Conservation (phyloP, 2,113 vertebrate genomes). For the Menura novaehollandiae region DNA sequence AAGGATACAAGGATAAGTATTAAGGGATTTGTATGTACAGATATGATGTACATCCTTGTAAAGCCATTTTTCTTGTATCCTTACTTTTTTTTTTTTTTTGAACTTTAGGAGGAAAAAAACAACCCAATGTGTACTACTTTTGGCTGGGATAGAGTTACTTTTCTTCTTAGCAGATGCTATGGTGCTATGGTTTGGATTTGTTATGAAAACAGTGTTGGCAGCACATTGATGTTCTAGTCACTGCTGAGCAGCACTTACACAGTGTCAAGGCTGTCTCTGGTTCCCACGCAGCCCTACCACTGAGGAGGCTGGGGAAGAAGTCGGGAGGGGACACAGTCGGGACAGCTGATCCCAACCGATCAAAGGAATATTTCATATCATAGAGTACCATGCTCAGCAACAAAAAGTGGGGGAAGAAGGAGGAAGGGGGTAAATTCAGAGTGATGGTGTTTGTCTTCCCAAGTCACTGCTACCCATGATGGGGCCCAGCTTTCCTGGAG, state of each 20-base stretch:
- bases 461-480: neutral
- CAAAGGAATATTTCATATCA: too few species aligned
- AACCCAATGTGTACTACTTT: neutral
- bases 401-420: neutral
- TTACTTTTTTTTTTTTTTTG: neutral
- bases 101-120: neutral
- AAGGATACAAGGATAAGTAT: neutral
- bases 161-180: neutral
- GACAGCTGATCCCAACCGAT: too few species aligned
- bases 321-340: neutral
- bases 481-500: neutral
- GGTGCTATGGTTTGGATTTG: neutral
- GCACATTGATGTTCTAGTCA: neutral
- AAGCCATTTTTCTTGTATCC: neutral
- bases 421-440: neutral
- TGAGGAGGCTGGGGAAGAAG: neutral
- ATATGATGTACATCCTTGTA: neutral
- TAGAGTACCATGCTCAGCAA: neutral
- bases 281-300: fast-evolving
- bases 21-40: neutral
- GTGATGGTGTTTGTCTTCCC: neutral
- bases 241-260: neutral
- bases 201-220: neutral
- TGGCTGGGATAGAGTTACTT: neutral
- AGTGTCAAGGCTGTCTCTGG: too few species aligned